These are phyloP conservation scores for Toxotes jaculatrix DNA, from an alignment of 2,113 vertebrate species.

Conservation along the genomic window DNA sequence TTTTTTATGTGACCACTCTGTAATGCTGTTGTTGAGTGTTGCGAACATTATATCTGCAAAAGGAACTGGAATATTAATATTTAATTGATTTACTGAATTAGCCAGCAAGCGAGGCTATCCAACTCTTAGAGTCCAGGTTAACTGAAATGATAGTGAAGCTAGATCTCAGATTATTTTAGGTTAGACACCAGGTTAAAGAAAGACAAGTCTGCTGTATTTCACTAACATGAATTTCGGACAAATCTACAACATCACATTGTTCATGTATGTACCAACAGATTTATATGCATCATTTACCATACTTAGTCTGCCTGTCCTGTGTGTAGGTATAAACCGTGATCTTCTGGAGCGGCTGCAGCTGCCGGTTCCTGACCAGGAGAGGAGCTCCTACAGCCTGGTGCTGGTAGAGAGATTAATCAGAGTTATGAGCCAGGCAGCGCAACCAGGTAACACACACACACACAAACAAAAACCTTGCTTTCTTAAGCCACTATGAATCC, in stretches of 20 bases:
- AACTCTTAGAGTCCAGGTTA: neutral
- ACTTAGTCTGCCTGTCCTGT: neutral
- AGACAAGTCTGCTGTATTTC: too few relatives aligned
- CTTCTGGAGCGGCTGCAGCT: conserved; percentile 94
- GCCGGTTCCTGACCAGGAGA: conserved; percentile 88
- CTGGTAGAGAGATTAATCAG: conserved; percentile 94
- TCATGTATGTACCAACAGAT: neutral
- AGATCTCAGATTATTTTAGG: too few relatives aligned
- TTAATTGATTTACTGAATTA: neutral
- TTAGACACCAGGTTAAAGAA: too few relatives aligned
- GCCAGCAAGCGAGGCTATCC: neutral
- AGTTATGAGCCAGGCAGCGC: conserved; percentile 93
- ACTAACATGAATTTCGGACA: neutral
- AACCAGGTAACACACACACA: conserved; percentile 86
- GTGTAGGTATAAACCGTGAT: conserved; percentile 90
- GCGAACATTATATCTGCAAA: neutral
- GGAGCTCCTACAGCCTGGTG: conserved; percentile 91
- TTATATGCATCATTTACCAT: neutral
- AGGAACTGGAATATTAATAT: neutral
- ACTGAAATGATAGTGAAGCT: too few relatives aligned
- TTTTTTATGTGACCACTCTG: neutral
- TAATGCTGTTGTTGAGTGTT: neutral
- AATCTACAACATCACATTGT: neutral
- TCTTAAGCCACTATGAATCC: neutral
- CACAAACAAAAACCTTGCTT: neutral